phyloP scores from a whole-genome alignment of 2,888 invertebrate species.

The Neelides folsomi region DNA sequence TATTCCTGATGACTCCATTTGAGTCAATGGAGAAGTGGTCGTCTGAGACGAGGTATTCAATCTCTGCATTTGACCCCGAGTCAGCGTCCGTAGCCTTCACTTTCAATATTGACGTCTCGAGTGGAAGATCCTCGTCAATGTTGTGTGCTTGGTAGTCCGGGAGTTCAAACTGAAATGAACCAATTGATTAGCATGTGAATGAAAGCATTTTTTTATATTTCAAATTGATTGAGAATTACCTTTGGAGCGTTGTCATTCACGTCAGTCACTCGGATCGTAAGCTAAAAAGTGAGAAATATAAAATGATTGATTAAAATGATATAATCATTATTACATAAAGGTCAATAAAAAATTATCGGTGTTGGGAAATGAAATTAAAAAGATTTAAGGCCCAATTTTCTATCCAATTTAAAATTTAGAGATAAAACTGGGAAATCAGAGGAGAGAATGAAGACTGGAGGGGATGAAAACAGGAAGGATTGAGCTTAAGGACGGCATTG shows the following conservation, averaged over 20 bases:
- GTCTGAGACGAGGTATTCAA: conserved; percentile 79
- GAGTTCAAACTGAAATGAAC: conserved; percentile 72
- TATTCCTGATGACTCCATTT: conserved; percentile 81
- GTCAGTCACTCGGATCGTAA: conserved; percentile 86
- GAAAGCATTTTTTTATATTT: not conserved
- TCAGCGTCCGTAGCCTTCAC: conserved; percentile 93
- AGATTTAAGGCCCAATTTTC: not conserved
- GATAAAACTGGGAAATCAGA: no score
- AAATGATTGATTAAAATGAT: conserved; percentile 2
- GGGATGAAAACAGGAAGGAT: no score
- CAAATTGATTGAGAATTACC: not conserved
- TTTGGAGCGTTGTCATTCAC: conserved; percentile 58
- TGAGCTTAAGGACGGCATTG: no score
- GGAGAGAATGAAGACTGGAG: no score
- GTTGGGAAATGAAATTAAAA: conserved; percentile 1
- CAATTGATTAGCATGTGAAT: conserved; percentile 41
- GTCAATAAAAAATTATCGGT: not conserved
- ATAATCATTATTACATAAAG: no score
- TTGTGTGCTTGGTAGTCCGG: conserved; percentile 95
- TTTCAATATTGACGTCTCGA: conserved; percentile 82
- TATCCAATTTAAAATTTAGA: not conserved
- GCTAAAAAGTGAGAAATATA: conserved; percentile 47
- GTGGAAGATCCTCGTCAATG: conserved; percentile 83
- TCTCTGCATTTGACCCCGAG: conserved; percentile 87
- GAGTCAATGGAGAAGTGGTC: conserved; percentile 90